Evolutionary conservation across 30 jellyfish, hydroid and myxozoan species (phyloP).

Genomic region (Calvadosia cruxmelitensis): DNA sequence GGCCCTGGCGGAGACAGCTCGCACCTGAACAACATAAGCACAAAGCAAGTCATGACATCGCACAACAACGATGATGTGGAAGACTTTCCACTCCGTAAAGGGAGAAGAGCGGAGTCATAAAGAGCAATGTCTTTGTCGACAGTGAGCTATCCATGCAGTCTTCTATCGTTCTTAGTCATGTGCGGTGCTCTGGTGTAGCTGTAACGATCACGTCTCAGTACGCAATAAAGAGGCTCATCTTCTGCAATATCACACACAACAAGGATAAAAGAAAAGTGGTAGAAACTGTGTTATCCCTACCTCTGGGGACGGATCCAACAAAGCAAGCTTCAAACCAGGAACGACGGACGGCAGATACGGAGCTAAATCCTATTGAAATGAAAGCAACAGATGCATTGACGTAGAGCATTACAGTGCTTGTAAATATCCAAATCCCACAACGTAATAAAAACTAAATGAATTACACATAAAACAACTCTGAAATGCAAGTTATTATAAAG

Average conservation of each 20-base stretch:
- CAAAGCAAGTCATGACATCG: not conserved
- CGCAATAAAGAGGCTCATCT: not conserved
- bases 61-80: no score
- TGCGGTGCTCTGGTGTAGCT: not conserved
- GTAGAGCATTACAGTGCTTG: conserved; percentile 47
- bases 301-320: conserved; percentile 97
- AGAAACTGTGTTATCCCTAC: no score
- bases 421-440: conserved; percentile 25
- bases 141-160: no score
- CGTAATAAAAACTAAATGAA: not conserved
- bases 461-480: not conserved
- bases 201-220: not conserved
- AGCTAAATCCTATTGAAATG: conserved; percentile 64
- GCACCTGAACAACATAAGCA: conserved; percentile 28
- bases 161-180: not conserved
- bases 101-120: not conserved
- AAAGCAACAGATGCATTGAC: no score
- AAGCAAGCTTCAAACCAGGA: conserved; percentile 88
- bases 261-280: no score
- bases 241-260: not conserved
- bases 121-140: not conserved
- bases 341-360: conserved; percentile 94
- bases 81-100: no score
- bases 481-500: not conserved
- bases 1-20: conserved; percentile 97